These are phyloP conservation scores for Leptopilina myrica DNA, from an alignment of 2,888 invertebrate genomes.

Conservation along the genomic window DNA sequence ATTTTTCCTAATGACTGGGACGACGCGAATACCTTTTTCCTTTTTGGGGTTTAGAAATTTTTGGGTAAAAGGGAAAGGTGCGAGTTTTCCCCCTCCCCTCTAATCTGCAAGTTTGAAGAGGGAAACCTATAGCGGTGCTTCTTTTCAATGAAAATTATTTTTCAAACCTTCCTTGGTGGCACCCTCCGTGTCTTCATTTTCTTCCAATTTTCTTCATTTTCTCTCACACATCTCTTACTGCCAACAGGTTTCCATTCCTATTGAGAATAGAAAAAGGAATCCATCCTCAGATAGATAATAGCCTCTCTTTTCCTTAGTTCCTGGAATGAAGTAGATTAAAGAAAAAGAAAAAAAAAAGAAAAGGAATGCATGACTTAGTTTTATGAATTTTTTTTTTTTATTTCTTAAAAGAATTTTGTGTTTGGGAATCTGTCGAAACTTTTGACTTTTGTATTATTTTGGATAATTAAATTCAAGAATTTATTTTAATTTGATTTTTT, in stretches of 20 bases:
- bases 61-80: slow-evolving; percentile 19
- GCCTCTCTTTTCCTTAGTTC: slow-evolving; percentile 24
- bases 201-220: not conserved
- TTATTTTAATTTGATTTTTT: no score
- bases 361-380: slow-evolving; percentile 9
- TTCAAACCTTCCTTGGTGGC: slow-evolving; percentile 22
- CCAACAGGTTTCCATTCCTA: slow-evolving; percentile 22
- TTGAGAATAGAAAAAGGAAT: slow-evolving; percentile 9
- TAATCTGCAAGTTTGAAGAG: slow-evolving; percentile 1
- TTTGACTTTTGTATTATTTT: no score
- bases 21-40: not conserved
- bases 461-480: no score
- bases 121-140: not conserved
- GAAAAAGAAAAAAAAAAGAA: not conserved
- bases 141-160: slow-evolving; percentile 23
- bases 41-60: not conserved
- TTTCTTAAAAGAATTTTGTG: no score
- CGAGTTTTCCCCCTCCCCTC: slow-evolving; percentile 6
- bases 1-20: not conserved
- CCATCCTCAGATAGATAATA: slow-evolving; percentile 36
- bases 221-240: not conserved
- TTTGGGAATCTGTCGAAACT: not conserved
- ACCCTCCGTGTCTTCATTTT: slow-evolving; percentile 17
- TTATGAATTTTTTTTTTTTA: slow-evolving; percentile 13
- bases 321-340: slow-evolving; percentile 32